phyloP scores from a whole-genome alignment of 2,113 vertebrate genomes.

The Scopus umbretta region DNA sequence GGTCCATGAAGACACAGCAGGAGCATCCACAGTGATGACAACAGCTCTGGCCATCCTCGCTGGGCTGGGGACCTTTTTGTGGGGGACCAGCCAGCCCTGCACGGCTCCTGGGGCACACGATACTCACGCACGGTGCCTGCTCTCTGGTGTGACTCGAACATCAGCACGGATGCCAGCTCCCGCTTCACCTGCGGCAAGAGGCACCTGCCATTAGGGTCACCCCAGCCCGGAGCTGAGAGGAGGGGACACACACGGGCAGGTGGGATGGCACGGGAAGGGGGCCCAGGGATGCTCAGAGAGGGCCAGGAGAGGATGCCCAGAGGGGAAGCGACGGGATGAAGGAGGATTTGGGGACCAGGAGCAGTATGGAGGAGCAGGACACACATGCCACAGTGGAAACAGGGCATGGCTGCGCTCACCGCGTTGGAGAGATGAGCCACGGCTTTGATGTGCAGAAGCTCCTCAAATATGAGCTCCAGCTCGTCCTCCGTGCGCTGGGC shows the following conservation, averaged over 20 bases:
- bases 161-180: slow-evolving; percentile 88
- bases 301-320: not conserved
- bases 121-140: slow-evolving; percentile 92
- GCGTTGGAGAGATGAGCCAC: slow-evolving; percentile 91
- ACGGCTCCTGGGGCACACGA: not conserved
- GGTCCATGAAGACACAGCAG: not conserved
- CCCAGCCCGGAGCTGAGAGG: not conserved
- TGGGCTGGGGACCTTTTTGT: not conserved
- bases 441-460: slow-evolving; percentile 91
- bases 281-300: not conserved
- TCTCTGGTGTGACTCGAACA: slow-evolving; percentile 89
- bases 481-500: slow-evolving; percentile 88
- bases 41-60: rapidly evolving
- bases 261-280: not conserved
- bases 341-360: not conserved
- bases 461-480: slow-evolving; percentile 93
- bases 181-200: slow-evolving; percentile 80
- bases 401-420: slow-evolving; percentile 63
- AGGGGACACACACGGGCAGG: not conserved
- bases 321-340: not conserved
- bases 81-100: not conserved
- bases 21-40: rapidly evolving
- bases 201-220: not conserved
- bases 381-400: rapidly evolving
- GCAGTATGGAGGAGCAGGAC: not conserved